phyloP scores from a whole-genome alignment of 1,140 invertebrate genomes.

The Cydia splendana region DNA sequence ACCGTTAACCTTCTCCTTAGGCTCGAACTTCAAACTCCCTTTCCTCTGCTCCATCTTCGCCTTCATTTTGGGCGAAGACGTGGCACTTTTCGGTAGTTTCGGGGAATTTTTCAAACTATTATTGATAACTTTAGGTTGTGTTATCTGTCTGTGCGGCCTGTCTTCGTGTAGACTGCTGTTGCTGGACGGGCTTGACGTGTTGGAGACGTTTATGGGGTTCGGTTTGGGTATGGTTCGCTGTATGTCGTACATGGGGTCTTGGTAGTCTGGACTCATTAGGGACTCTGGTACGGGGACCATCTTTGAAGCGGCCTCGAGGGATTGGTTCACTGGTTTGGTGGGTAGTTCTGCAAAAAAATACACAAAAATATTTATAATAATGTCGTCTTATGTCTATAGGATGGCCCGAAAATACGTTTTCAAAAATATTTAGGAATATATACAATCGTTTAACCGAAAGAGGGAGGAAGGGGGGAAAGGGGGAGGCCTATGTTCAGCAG shows the following conservation, averaged over 20 bases:
- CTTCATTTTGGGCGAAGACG: conserved; percentile 74
- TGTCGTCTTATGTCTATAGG: too few relatives aligned
- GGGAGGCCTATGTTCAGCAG: too few relatives aligned
- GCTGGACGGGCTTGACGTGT: conserved; percentile 60
- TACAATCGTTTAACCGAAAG: too few relatives aligned
- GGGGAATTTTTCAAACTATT: conserved; percentile 67
- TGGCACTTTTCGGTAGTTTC: conserved; percentile 76
- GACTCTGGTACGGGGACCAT: conserved; percentile 92
- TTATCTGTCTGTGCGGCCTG: conserved; percentile 46
- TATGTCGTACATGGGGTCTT: conserved; percentile 74
- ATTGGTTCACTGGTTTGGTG: conserved; percentile 80
- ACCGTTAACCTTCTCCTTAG: conserved; percentile 79
- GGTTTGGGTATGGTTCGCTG: conserved; percentile 65
- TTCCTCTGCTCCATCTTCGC: conserved; percentile 73
- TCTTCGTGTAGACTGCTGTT: conserved; percentile 66
- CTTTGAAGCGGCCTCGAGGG: conserved; percentile 89
- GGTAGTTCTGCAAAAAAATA: conserved; percentile 33
- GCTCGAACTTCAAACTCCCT: conserved; percentile 71
- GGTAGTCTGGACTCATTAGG: conserved; percentile 90
- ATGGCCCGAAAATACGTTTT: too few relatives aligned
- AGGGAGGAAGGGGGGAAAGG: too few relatives aligned
- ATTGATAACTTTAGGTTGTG: conserved; percentile 32
- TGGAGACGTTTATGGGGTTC: conserved; percentile 45
- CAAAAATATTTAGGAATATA: too few relatives aligned
- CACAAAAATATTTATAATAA: too few relatives aligned